Base-by-base conservation (phyloP, 2,888 invertebrate species). In the Acleris cristana region DNA sequence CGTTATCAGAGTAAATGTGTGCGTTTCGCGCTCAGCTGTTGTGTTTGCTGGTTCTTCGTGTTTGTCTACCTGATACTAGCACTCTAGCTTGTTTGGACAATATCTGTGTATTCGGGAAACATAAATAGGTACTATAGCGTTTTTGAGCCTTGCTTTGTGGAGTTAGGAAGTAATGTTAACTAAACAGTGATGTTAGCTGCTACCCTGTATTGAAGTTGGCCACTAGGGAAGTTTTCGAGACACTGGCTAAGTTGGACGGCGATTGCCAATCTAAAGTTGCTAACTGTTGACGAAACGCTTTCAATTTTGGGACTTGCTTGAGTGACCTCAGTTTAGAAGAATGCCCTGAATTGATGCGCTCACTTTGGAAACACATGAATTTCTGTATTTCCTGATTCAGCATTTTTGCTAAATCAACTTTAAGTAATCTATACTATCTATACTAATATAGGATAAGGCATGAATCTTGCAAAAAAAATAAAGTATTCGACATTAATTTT, bases 261-360 rank as follows among this genome's bases (percentile, higher is more conserved):
- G 58, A 67, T 63, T 58, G 67, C 48, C 67, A 67, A 67, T 67
- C 63, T 63, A 58, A 67, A 67, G 49, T 67, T 67, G 23, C 58
- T 58, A 54, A 58, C 51, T 57, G 62, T 57, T 57, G 45, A 55
- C 56, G 16, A 8, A 16, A n/a, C 45, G 26, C 45, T 51, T 45
- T 19, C 30, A 40, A 54, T 48, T 51, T 21, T 19, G 60, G 18
- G 23, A 14, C 45, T 26, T 23, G 61, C 45, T 26, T 23, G 61
- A 60, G 45, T 61, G 61, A 61, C 61, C 53, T 18, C 19, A 48
- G 14, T 40, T 14, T 14, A 40, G 40, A 14, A 40, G 40, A 40
- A 14, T 12, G 40, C 14, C 14, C 10, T 40, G 10, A 4, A 40
- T 12, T 34, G 12, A 34, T 14, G 40, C 40, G 40, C 40, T 40